Evolutionary conservation across 2,888 invertebrate species (phyloP).

Genomic region (Chironomus riparius): DNA sequence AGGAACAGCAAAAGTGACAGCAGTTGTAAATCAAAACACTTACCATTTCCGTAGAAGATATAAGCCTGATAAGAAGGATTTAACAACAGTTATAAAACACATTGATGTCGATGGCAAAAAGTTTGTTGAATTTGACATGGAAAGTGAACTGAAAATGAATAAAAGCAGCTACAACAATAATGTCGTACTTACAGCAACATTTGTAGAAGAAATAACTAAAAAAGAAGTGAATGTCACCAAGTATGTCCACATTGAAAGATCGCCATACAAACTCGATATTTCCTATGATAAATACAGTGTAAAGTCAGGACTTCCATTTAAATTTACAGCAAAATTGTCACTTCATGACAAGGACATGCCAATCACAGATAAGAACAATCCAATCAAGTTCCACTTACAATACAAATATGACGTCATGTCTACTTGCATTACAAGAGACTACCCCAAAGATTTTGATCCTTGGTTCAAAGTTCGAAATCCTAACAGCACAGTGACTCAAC

Average conservation of each 20-base stretch:
- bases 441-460: no score
- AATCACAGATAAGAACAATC: conserved; percentile 49
- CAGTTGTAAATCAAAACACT: conserved; percentile 53
- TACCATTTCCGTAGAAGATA: not conserved
- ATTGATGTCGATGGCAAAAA: conserved; percentile 48
- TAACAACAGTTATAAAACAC: conserved; percentile 58
- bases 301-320: conserved; percentile 77
- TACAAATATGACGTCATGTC: not conserved
- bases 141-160: conserved; percentile 49
- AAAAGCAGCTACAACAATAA: not conserved
- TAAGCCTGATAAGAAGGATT: conserved; percentile 58
- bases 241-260: conserved; percentile 61
- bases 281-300: conserved; percentile 78
- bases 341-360: conserved; percentile 45
- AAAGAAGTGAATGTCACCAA: conserved; percentile 66
- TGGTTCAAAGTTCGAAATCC: no score
- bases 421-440: no score
- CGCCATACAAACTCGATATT: conserved; percentile 60
- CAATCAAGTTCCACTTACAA: conserved; percentile 46
- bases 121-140: conserved; percentile 57
- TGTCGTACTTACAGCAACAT: conserved; percentile 69
- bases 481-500: no score
- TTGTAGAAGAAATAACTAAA: conserved; percentile 75
- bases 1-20: conserved; percentile 75
- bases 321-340: conserved; percentile 57